phyloP scores from a whole-genome alignment of 2,113 vertebrate species.

The Scolopax mira region DNA sequence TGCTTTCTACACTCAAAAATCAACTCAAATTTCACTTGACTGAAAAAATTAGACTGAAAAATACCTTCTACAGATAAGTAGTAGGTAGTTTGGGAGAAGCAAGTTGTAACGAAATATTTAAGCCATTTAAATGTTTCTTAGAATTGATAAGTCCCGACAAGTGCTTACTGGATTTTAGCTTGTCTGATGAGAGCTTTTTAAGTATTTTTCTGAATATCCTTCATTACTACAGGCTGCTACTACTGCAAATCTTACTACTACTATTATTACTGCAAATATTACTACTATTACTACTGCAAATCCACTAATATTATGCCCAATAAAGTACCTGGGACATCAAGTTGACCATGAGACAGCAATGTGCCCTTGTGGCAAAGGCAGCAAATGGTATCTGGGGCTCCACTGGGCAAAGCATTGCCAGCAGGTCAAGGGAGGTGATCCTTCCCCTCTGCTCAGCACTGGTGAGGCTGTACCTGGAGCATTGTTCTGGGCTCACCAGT shows the following conservation, averaged over 20 bases:
- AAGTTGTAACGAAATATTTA: background rate
- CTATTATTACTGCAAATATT: too few species aligned
- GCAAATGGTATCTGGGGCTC: background rate
- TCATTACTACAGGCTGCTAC: background rate
- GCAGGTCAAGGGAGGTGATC: background rate
- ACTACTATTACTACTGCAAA: background rate
- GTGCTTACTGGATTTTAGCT: background rate
- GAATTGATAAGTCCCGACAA: background rate
- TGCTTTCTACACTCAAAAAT: background rate
- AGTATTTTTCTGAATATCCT: background rate
- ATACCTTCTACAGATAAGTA: background rate
- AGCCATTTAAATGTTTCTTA: background rate
- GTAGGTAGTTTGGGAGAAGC: background rate
- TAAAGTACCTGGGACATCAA: background rate
- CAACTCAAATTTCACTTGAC: slow-evolving; percentile 3
- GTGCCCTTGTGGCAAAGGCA: background rate
- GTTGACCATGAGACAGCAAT: background rate
- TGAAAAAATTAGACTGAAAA: background rate
- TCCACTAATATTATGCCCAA: background rate
- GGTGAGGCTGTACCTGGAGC: background rate
- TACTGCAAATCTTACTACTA: too few species aligned
- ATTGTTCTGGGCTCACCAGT: background rate
- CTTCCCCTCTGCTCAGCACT: background rate
- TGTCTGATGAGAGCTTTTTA: background rate
- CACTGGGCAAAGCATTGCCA: background rate